phyloP scores from a whole-genome alignment of 2,888 invertebrate species.

The Neria commutata region DNA sequence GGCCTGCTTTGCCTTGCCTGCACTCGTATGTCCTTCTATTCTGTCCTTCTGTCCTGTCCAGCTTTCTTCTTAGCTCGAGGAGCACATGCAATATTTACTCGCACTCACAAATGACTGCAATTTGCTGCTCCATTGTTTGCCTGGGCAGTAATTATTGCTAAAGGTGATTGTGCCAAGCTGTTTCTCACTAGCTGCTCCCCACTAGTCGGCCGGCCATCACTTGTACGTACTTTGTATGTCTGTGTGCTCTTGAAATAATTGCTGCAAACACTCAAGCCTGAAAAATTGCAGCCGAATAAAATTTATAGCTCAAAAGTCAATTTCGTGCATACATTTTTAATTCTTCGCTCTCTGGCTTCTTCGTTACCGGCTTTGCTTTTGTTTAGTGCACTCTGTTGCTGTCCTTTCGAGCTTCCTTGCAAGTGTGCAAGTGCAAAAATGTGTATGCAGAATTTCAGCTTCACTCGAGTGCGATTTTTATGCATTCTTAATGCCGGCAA shows the following conservation, averaged over 20 bases:
- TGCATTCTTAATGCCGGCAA: conserved; percentile 52
- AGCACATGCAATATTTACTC: conserved; percentile 24
- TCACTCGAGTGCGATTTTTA: conserved; percentile 46
- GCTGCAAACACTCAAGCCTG: not conserved
- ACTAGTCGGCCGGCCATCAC: not conserved
- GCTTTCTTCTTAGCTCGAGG: not conserved
- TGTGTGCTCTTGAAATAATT: too few species aligned
- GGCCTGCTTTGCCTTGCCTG: not conserved
- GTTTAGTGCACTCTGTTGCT: too few species aligned
- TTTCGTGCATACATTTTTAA: conserved; percentile 22
- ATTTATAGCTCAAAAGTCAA: conserved; percentile 35
- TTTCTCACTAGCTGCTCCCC: not conserved
- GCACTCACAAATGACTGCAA: conserved; percentile 21
- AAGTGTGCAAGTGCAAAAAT: not conserved
- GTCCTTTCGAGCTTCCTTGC: too few species aligned
- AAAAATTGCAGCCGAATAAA: conserved; percentile 26
- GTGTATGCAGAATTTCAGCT: not conserved
- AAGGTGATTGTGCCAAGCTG: conserved; percentile 26
- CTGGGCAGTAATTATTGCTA: conserved; percentile 29
- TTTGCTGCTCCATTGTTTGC: conserved; percentile 15
- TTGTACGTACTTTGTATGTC: too few species aligned
- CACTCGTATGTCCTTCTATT: not conserved
- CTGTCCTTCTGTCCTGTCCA: not conserved
- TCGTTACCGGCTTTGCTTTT: too few species aligned
- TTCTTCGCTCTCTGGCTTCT: too few species aligned